Evolutionary conservation across 2,888 invertebrate species (phyloP).

Genomic region (Xylocampa areola): DNA sequence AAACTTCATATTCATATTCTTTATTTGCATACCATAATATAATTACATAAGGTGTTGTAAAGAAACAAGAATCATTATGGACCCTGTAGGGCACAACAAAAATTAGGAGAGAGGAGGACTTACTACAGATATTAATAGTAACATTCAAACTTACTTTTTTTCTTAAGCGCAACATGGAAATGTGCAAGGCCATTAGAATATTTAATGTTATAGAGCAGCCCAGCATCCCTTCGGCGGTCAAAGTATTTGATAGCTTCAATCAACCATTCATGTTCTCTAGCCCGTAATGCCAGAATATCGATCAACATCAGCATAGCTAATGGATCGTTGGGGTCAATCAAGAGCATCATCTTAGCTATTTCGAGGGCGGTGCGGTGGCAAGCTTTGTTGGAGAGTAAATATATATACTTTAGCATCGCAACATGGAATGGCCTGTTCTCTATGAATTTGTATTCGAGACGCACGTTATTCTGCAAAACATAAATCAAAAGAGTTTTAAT

Average conservation of each 20-base stretch:
- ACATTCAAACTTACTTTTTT: slow-evolving; percentile 63
- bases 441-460: slow-evolving; percentile 70
- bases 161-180: slow-evolving; percentile 68
- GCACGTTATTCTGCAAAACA: slow-evolving; percentile 65
- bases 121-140: too few species aligned
- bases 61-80: too few species aligned
- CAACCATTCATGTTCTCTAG: slow-evolving; percentile 93
- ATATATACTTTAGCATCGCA: slow-evolving; percentile 93
- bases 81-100: too few species aligned
- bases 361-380: slow-evolving; percentile 96
- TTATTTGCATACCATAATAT: too few species aligned
- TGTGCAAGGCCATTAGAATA: slow-evolving; percentile 75
- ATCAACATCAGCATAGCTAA: slow-evolving; percentile 93
- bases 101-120: too few species aligned
- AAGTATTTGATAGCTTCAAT: slow-evolving; percentile 67
- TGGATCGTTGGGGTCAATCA: slow-evolving; percentile 94
- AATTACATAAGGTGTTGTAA: too few species aligned
- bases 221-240: slow-evolving; percentile 59
- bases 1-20: too few species aligned
- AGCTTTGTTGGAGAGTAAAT: slow-evolving; percentile 93
- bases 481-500: not conserved
- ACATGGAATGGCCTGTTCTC: slow-evolving; percentile 87
- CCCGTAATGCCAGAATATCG: slow-evolving; percentile 94
- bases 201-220: slow-evolving; percentile 71
- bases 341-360: slow-evolving; percentile 94